These are phyloP conservation scores for Caiman crocodilus DNA, from an alignment of 2,797 vertebrate genomes.

Conservation along the genomic window DNA sequence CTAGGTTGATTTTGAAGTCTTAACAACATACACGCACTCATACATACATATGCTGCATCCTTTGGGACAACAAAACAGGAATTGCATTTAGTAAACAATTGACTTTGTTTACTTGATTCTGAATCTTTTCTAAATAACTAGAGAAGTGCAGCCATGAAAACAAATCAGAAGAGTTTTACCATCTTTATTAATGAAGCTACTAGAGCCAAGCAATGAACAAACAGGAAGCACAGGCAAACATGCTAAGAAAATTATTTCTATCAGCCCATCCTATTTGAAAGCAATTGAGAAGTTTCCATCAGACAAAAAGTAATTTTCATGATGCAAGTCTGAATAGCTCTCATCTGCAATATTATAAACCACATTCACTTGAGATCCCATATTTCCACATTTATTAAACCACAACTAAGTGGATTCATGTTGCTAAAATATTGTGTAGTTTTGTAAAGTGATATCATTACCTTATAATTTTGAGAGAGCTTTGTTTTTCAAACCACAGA, in stretches of 20 bases:
- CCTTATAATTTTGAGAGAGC: constrained; percentile 66
- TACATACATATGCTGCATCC: not conserved
- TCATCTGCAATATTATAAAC: constrained; percentile 57
- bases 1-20: not conserved
- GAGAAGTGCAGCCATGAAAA: constrained; percentile 17
- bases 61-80: constrained; percentile 24
- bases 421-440: constrained; percentile 63
- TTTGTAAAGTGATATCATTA: constrained; percentile 72
- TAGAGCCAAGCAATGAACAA: constrained; percentile 53
- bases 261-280: constrained; percentile 62
- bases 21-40: not conserved
- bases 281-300: constrained; percentile 64
- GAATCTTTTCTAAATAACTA: constrained; percentile 52
- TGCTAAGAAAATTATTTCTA: constrained; percentile 69
- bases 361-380: constrained; percentile 28
- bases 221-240: constrained; percentile 56
- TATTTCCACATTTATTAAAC: constrained; percentile 73
- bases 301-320: constrained; percentile 71
- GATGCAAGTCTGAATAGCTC: constrained; percentile 31
- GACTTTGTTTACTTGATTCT: constrained; percentile 54
- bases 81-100: constrained; percentile 62
- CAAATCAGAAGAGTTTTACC: constrained; percentile 25
- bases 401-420: constrained; percentile 60
- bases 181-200: constrained; percentile 73
- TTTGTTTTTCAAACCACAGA: constrained; percentile 35